These are phyloP conservation scores for Polydesmus complanatus DNA, from an alignment of 2,888 invertebrate species.

Conservation along the genomic window DNA sequence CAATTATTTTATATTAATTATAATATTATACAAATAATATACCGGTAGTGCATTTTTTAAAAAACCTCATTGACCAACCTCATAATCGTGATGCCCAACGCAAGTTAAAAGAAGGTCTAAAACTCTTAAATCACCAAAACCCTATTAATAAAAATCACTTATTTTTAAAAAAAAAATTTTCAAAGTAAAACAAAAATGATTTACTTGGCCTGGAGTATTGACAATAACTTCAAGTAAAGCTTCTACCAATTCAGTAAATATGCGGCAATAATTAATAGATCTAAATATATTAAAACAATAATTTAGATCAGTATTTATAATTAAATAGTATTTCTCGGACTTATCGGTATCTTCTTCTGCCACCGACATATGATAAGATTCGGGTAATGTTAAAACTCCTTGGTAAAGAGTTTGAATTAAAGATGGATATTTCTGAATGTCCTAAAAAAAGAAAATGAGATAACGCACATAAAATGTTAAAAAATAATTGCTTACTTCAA, in stretches of 20 bases:
- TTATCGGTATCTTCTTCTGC: conserved; percentile 84
- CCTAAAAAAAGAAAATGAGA: conserved; percentile 24
- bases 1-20: conserved; percentile 14
- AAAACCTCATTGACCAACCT: conserved; percentile 44
- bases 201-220: conserved; percentile 35
- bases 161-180: conserved; percentile 3
- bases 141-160: conserved; percentile 24
- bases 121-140: conserved; percentile 48
- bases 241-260: conserved; percentile 90
- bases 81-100: conserved; percentile 94
- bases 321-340: conserved; percentile 34
- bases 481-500: conserved; percentile 45
- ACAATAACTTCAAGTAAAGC: conserved; percentile 68
- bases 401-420: conserved; percentile 68
- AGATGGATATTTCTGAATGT: conserved; percentile 43
- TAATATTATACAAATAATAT: too few relatives aligned
- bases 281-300: conserved; percentile 29
- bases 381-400: conserved; percentile 62
- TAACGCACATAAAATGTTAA: conserved; percentile 3
- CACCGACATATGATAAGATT: conserved; percentile 77
- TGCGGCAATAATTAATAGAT: conserved; percentile 79
- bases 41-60: background rate
- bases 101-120: conserved; percentile 80
- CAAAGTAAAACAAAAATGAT: background rate
- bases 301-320: conserved; percentile 2